Base-by-base conservation (phyloP, 2,888 invertebrate species). In the Anarsia innoxiella region DNA sequence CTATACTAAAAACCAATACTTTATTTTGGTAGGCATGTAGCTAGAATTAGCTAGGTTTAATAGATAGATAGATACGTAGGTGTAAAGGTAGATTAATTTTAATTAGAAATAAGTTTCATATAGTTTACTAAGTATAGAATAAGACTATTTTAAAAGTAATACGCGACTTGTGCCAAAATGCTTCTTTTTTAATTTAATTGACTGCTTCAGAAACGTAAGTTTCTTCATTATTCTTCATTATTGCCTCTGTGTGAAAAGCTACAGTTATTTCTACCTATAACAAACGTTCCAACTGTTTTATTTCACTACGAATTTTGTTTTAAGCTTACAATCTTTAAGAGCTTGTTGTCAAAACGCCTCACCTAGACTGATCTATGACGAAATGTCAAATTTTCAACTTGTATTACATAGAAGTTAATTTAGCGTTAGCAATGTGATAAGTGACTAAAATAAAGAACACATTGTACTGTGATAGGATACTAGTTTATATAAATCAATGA, bases 161-260 rank as follows among this genome's bases (percentile, higher is more conserved):
- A 33, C 15, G 16, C 15, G 12, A 19, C 11, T 16, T 11, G 37
- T 37, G 40, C 45, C 42, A 36, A 45, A 46, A 45, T 43, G 45
- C 41, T 23, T 39, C 32, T 30, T 29, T 40, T 28, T 13, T 12
- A 33, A 44, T 35, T 40, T 66, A 67, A 67, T 67, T 66, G 66
- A 67, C 66, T 51, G 48, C 44, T 41, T 48, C 55, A 56, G 60
- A 60, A 59, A 59, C 56, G 23, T 15, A n/a, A 15, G 37, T 49
- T 58, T 48, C 55, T 44, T 48, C 37, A 26, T 59, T 58, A 59
- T 58, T 48, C 55, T 44, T 48, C 37, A 26, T 59, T 58, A 59
- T 62, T 59, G 58, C 60, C 52, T 54, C 49, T 41, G 41, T 47
- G 51, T 44, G 41, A 47, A n/a, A 42, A 42, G 39, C 28, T 36